A percentile compares a stretch with the other conserved stretches of the same genome.
phyloP scores from a whole-genome alignment of 2,797 vertebrate species.

The Notamacropus eugenii region DNA sequence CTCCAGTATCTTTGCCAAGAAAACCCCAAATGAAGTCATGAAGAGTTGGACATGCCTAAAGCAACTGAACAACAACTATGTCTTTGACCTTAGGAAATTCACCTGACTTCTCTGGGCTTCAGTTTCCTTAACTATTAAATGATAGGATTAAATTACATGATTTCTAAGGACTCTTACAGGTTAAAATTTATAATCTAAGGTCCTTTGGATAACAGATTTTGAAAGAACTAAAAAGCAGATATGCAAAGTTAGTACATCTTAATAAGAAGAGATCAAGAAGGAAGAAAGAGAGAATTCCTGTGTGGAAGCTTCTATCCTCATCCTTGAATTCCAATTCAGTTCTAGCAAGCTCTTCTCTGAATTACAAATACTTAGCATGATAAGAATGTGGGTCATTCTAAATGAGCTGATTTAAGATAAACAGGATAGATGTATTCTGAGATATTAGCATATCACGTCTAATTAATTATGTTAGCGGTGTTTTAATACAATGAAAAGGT shows the following conservation, averaged over 20 bases:
- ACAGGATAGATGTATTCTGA: conserved; percentile 49
- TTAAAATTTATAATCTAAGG: neutral
- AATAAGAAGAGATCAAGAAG: conserved; percentile 8
- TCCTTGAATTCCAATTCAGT: neutral
- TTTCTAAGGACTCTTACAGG: conserved; percentile 27
- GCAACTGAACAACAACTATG: neutral
- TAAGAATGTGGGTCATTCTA: neutral
- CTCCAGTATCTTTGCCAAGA: neutral
- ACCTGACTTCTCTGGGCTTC: neutral
- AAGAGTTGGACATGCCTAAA: neutral
- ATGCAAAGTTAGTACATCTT: neutral
- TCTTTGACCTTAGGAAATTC: neutral
- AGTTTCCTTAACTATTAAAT: neutral
- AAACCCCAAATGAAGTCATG: neutral
- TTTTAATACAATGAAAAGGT: conserved; percentile 70
- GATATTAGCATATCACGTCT: conserved; percentile 26
- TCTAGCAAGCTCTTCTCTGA: neutral
- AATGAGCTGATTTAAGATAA: conserved; percentile 49
- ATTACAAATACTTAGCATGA: neutral
- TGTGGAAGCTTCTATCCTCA: neutral
- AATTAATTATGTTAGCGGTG: conserved; percentile 72
- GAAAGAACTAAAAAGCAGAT: conserved; percentile 2
- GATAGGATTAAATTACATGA: neutral
- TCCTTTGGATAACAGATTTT: neutral
- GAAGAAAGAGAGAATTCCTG: conserved; percentile 49